Evolutionary conservation across 2,797 vertebrate species (phyloP), one percentile per base, ranked within the genome.

Genomic region (Molossus molossus): DNA sequence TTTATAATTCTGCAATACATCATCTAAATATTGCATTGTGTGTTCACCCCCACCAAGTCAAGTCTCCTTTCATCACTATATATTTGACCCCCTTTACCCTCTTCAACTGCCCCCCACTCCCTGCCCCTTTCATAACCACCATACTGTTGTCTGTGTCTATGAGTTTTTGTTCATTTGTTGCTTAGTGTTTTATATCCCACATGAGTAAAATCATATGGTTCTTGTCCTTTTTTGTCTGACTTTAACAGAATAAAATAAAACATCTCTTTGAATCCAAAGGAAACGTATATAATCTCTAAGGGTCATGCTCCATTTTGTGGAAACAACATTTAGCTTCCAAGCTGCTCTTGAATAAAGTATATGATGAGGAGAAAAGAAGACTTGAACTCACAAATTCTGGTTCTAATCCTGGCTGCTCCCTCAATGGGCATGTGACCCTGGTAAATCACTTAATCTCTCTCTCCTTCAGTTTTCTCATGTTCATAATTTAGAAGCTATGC

Each of bases 231-330:
- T 18, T 37, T 21, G 40, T 53, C 82, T 84, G 48, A 67, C n/a
- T 67, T 69, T 57, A 75, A 60, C 14, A 64, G 20, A 60, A 80
- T 17, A 76, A 23, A 90, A 55, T 65, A 45, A 92, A 81, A 80
- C 21, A 55, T 37, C 4, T 82, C 53, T 91, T 65, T 69, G 25
- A 73, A 81, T 48, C 79, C 53, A 96, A 93, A 85, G 62, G 91
- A 88, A 88, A 82, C 12, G 10, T 94, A 57, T 48, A 14, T 67
- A 60, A 77, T 64, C 58, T 94, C 60, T 69, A 89, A 29, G 60
- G 40, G 14, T 55, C 5, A 55, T 67, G 33, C 0, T 82, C 7
- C 69, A 9, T 85, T 89, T 81, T 64, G 45, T 60, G 29, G 14
- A 70, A 90, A 27, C 15, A 4, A 23, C 25, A 57, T 27, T 21